phyloP scores from a whole-genome alignment of 2,888 invertebrate genomes.

The Hemicrepidius hirtus region DNA sequence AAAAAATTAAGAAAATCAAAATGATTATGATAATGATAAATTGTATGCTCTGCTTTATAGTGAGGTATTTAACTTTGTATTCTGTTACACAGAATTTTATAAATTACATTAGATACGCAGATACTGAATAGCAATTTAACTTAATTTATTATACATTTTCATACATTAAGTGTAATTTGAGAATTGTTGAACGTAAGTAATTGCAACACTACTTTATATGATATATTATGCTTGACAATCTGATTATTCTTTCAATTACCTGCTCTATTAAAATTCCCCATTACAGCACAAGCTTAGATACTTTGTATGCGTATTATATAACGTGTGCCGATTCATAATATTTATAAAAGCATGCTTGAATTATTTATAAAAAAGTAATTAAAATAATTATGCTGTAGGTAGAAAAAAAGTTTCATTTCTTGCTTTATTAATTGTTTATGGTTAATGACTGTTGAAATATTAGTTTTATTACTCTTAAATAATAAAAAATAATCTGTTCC shows the following conservation, averaged over 20 bases:
- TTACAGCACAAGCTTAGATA: neutral
- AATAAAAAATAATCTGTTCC: too few species aligned
- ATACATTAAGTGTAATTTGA: conserved; percentile 30
- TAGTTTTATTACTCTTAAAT: too few species aligned
- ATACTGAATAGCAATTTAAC: conserved; percentile 13
- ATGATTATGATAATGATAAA: neutral
- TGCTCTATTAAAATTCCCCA: conserved; percentile 23
- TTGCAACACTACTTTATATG: conserved; percentile 22
- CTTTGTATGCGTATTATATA: too few species aligned
- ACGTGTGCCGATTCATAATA: too few species aligned
- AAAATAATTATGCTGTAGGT: too few species aligned
- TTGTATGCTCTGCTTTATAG: neutral
- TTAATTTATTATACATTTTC: conserved; percentile 26
- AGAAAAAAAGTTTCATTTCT: too few species aligned
- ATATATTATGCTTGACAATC: conserved; percentile 19
- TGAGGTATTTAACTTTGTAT: neutral
- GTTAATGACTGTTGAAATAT: too few species aligned
- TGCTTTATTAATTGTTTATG: too few species aligned
- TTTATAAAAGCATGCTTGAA: too few species aligned
- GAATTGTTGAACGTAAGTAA: conserved; percentile 31
- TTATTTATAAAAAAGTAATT: too few species aligned
- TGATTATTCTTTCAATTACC: conserved; percentile 21
- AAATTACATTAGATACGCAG: conserved; percentile 25
- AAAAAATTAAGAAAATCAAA: neutral
- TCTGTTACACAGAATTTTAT: conserved; percentile 16